Base-by-base conservation (phyloP, 2,113 vertebrate genomes). In the Ranitomeya imitator region DNA sequence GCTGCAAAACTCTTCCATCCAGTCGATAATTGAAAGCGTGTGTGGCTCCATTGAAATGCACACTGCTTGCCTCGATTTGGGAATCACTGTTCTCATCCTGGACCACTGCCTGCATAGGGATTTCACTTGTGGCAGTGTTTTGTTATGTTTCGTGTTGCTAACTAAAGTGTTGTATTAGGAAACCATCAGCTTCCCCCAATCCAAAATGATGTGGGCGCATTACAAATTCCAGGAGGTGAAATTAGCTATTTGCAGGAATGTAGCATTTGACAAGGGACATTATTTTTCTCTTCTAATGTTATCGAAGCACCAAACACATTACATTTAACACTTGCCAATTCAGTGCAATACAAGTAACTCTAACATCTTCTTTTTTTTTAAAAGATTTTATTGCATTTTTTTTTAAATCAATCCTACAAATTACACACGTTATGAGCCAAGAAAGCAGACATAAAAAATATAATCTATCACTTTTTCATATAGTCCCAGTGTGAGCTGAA, bases 401-500 rank as follows among this genome's bases (percentile, higher is more conserved):
- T 88, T 89, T n/a, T 2, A 69, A 89, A 26, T 85, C 31, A 85
- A 63, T 67, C 87, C 87, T 88, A 85, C 87, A 89, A 89, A 89
- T 89, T 89, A 82, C 87, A 85, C 60, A 79, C 76, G 51, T 78
- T 77, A 85, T 51, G 74, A 85, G 82, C 87, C 87, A 89, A 89
- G 87, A 89, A 88, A 85, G 59, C 69, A 88, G 80, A 84, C 87
- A 89, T 78, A 79, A 88, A 89, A 85, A 85, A 89, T 89, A 74
- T 79, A 83, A 86, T 85, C 65, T 55, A 15, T 86, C 84, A 26
- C 16, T 0, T 88, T 89, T 90, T 86, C 52, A 80, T 88, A 21
- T 81, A 87, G 84, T 85, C 54, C 79, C 79, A 18, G 87, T 91
- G 91, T 92, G 86, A 65, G 87, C 86, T 91, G 65, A 88, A 86